These are phyloP conservation scores for Eriocheir sinensis DNA, from an alignment of 1,140 invertebrate species.

Conservation along the genomic window DNA sequence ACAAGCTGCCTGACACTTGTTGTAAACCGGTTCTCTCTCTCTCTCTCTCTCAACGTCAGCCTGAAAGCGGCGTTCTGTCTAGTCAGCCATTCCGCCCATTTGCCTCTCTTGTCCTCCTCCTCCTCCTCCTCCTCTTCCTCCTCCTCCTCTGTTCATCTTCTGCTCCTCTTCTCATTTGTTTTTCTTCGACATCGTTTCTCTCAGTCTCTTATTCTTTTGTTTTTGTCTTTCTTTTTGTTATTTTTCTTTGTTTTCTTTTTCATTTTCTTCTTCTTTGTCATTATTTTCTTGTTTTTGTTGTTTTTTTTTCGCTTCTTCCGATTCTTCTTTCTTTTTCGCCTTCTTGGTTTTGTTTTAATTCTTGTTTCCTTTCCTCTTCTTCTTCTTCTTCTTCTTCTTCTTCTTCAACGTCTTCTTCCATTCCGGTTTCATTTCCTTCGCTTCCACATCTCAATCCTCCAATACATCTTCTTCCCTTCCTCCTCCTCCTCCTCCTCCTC, in stretches of 20 bases:
- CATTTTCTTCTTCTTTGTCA: background rate
- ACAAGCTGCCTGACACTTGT: too few species aligned
- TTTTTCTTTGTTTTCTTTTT: background rate
- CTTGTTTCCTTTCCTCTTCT: background rate
- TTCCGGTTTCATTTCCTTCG: too few species aligned
- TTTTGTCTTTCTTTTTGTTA: background rate
- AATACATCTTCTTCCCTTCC: background rate
- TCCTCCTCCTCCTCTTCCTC: background rate
- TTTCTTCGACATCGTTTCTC: background rate
- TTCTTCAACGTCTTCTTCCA: too few species aligned
- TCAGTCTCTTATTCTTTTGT: background rate
- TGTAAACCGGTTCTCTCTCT: too few species aligned
- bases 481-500: slow-evolving; percentile 21
- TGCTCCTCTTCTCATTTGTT: too few species aligned
- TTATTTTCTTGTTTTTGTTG: background rate
- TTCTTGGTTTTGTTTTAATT: background rate
- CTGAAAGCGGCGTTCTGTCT: background rate
- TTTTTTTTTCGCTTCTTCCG: background rate
- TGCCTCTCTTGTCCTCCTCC: background rate
- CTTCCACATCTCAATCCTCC: background rate
- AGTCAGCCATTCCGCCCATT: background rate
- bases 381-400: slow-evolving; percentile 1
- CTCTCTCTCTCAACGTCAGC: background rate
- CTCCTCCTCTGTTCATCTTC: background rate
- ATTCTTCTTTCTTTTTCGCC: background rate